Evolutionary conservation across 2,888 invertebrate genomes (phyloP).

Genomic region (Arrhopalites spinosus): DNA sequence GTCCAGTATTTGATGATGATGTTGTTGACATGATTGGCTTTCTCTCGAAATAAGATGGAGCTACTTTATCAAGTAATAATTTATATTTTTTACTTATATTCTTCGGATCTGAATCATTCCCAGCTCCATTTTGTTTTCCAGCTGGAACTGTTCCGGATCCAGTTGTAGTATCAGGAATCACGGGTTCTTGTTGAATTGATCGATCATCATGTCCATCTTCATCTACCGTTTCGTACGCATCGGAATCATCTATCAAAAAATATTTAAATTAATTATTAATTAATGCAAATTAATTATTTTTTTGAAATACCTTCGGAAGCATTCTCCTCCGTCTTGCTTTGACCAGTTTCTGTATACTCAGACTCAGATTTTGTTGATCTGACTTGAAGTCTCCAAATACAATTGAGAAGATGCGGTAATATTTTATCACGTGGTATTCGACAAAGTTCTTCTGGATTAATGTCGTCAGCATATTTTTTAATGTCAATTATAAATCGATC

Average conservation of each 20-base stretch:
- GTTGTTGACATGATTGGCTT: too few relatives aligned
- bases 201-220: neutral
- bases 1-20: neutral
- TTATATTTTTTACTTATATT: constrained; percentile 21
- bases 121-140: too few relatives aligned
- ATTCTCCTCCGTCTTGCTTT: neutral
- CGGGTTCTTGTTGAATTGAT: neutral
- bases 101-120: too few relatives aligned
- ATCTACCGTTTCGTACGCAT: constrained; percentile 4
- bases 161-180: neutral
- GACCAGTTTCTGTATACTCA: neutral
- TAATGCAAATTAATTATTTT: too few relatives aligned
- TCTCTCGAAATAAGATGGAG: constrained; percentile 21
- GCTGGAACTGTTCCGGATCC: too few relatives aligned
- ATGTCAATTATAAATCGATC: constrained; percentile 13
- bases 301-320: neutral
- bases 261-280: neutral
- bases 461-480: constrained; percentile 2
- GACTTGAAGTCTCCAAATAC: constrained; percentile 9
- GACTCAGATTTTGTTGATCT: neutral
- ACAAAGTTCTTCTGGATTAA: neutral
- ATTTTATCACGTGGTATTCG: neutral
- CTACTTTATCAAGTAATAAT: constrained; percentile 29
- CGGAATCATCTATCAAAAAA: neutral
- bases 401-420: neutral